Base-by-base conservation (phyloP, 2,888 invertebrate species). In the Lissonota sp. region DNA sequence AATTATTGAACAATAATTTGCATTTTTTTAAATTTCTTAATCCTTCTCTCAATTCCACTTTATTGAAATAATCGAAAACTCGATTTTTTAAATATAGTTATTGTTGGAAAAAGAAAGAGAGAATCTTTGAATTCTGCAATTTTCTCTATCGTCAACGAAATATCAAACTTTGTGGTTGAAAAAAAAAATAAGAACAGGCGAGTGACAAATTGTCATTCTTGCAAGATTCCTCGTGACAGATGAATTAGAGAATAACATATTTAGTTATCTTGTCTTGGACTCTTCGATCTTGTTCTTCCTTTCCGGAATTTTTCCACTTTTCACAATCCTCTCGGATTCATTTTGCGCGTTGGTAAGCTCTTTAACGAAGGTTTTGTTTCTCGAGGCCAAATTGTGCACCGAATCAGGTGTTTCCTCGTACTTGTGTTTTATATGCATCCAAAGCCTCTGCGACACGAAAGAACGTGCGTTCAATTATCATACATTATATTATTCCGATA, bases 391-490 rank as follows among this genome's bases (percentile, higher is more conserved):
- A 44, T 77, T 63, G 26, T 44, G 6, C 16, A 77, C 77, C 16
- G 64, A 0, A 44, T 77, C 77, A 10, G 76, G 73, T 40, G 12
- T 67, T 71, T 62, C 53, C 71, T 85, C 85, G 67, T 89, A 89
- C 0, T 84, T 85, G 49, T 89, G 80, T 64, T 89, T 90, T 72
- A 90, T 88, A 49, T 90, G 84, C 75, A 79, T 85, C 87, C 89
- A 89, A 1, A 89, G 84, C 78, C 85, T 88, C 89, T 90, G 73
- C 14, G 80, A 81, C 53, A 80, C n/a, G n/a, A n/a, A n/a, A n/a
- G n/a, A 81, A 64, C 70, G 79, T 40, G 57, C 51, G 81, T 49
- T 26, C 39, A 77, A 66, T 62, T 26, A n/a, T 58, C 12, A 39
- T n/a, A 63, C 46, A 6, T n/a, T n/a, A n/a, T n/a, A 46, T 39